Percentiles rank a stretch among this genome's conserved stretches.
These are phyloP conservation scores for Microplitis deprimator DNA, from an alignment of 2,888 invertebrate species.

Conservation along the genomic window DNA sequence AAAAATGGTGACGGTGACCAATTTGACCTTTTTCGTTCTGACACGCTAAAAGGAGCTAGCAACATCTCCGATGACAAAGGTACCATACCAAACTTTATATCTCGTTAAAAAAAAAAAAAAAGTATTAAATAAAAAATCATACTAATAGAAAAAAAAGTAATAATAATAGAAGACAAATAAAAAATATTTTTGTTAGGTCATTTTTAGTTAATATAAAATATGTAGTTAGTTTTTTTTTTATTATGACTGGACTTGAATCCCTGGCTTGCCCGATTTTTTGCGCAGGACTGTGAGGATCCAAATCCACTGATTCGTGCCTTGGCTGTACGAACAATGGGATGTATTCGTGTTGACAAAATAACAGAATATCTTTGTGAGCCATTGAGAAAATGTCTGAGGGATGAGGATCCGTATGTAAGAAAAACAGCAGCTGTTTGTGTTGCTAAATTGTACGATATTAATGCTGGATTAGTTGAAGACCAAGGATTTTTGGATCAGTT, in stretches of 20 bases:
- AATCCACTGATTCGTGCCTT: slow-evolving; percentile 98
- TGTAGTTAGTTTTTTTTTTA: slow-evolving; percentile 69
- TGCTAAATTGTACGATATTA: slow-evolving; percentile 98
- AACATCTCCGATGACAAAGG: slow-evolving; percentile 72
- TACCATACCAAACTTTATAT: slow-evolving; percentile 66
- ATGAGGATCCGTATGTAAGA: slow-evolving; percentile 97
- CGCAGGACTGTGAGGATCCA: slow-evolving; percentile 98
- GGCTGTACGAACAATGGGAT: slow-evolving; percentile 99
- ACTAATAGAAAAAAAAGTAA: slow-evolving; percentile 41
- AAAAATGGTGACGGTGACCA: slow-evolving; percentile 72
- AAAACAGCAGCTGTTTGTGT: slow-evolving; percentile 99
- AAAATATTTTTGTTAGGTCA: slow-evolving; percentile 62
- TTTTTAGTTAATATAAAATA: slow-evolving; percentile 37
- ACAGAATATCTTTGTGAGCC: slow-evolving; percentile 99
- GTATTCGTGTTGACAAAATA: slow-evolving; percentile 99
- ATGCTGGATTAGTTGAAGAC: slow-evolving; percentile 78
- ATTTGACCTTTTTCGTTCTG: slow-evolving; percentile 72
- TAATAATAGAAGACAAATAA: slow-evolving; percentile 50
- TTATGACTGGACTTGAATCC: slow-evolving; percentile 72
- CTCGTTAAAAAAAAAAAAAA: slow-evolving; percentile 55
- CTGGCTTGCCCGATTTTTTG: slow-evolving; percentile 71
- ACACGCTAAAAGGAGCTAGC: slow-evolving; percentile 72
- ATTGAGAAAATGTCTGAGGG: slow-evolving; percentile 92
- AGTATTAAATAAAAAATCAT: background rate
- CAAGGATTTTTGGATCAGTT: slow-evolving; percentile 98